Percentiles rank a stretch among this genome's conserved stretches.
Conservation (phyloP, 2,888 invertebrate species). For the Drosophila cyrtoloma region DNA sequence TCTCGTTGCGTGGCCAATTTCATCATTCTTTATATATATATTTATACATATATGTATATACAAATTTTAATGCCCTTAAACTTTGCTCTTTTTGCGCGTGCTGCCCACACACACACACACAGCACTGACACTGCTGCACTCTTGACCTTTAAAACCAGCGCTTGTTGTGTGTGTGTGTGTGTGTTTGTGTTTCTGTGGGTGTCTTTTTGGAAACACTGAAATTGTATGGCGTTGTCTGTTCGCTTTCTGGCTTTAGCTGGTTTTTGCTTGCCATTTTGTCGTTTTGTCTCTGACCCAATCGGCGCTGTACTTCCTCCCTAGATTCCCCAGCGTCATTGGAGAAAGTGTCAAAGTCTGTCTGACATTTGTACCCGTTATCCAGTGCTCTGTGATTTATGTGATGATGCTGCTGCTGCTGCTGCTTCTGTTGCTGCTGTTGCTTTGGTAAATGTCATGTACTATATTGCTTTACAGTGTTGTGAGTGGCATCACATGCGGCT, state of each 20-base stretch:
- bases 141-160: constrained; percentile 76
- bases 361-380: constrained; percentile 69
- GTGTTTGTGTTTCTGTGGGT: constrained; percentile 42
- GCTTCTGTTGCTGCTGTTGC: constrained; percentile 29
- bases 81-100: constrained; percentile 72
- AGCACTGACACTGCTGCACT: constrained; percentile 62
- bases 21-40: constrained; percentile 50
- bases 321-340: neutral
- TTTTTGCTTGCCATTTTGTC: constrained; percentile 40
- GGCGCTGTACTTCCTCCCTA: constrained; percentile 1
- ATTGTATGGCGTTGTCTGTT: constrained; percentile 61
- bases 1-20: constrained; percentile 68
- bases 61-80: constrained; percentile 75
- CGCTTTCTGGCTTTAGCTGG: constrained; percentile 23
- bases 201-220: constrained; percentile 26
- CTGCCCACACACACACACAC: constrained; percentile 38
- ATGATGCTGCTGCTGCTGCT: constrained; percentile 30
- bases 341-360: constrained; percentile 63
- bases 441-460: constrained; percentile 51
- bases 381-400: constrained; percentile 67
- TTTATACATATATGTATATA: neutral
- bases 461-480: constrained; percentile 21
- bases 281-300: constrained; percentile 22
- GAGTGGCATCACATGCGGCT: constrained; percentile 27
- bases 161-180: constrained; percentile 28